Percentiles rank a stretch among this genome's conserved stretches.
Evolutionary conservation across 2,113 vertebrate species (phyloP).

Genomic region (Chascanopsetta lugubris): DNA sequence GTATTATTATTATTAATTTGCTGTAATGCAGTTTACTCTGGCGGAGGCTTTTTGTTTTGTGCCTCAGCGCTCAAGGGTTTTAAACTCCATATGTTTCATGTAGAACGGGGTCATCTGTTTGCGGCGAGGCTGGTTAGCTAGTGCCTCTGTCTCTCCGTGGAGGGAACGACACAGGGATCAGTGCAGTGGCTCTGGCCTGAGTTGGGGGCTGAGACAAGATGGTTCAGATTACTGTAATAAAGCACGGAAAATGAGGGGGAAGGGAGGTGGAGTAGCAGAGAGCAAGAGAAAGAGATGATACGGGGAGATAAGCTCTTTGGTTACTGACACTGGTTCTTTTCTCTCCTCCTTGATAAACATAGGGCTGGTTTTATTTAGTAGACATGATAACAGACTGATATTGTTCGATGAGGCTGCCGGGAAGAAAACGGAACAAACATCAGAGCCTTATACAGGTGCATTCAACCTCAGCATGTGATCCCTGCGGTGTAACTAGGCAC

Average conservation of each 20-base stretch:
- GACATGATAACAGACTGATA: constrained; percentile 55
- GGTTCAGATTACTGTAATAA: constrained; percentile 73
- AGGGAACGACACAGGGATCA: constrained; percentile 36
- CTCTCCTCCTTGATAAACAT: constrained; percentile 65
- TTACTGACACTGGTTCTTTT: constrained; percentile 55
- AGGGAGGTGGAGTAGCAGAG: constrained; percentile 33
- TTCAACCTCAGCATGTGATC: constrained; percentile 34
- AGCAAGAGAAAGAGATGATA: constrained; percentile 46
- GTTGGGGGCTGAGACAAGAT: constrained; percentile 55
- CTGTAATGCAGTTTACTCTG: constrained; percentile 13
- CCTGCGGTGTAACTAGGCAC: constrained; percentile 27
- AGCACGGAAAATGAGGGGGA: constrained; percentile 59
- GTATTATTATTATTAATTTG: constrained; percentile 20
- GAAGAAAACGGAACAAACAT: constrained; percentile 64
- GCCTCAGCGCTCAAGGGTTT: constrained; percentile 15
- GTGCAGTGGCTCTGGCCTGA: constrained; percentile 20
- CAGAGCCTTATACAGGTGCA: constrained; percentile 24
- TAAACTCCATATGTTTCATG: constrained; percentile 30
- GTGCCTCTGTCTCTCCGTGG: constrained; percentile 14
- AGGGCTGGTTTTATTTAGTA: constrained; percentile 68
- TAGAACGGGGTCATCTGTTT: constrained; percentile 7
- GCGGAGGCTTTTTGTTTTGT: constrained; percentile 30
- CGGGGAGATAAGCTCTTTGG: constrained; percentile 68
- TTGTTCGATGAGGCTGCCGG: constrained; percentile 44
- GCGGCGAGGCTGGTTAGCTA: constrained; percentile 17